Percentiles rank a stretch among this genome's conserved stretches.
These are phyloP conservation scores for Eristalis intricaria DNA, from an alignment of 2,888 invertebrate genomes.

Conservation along the genomic window DNA sequence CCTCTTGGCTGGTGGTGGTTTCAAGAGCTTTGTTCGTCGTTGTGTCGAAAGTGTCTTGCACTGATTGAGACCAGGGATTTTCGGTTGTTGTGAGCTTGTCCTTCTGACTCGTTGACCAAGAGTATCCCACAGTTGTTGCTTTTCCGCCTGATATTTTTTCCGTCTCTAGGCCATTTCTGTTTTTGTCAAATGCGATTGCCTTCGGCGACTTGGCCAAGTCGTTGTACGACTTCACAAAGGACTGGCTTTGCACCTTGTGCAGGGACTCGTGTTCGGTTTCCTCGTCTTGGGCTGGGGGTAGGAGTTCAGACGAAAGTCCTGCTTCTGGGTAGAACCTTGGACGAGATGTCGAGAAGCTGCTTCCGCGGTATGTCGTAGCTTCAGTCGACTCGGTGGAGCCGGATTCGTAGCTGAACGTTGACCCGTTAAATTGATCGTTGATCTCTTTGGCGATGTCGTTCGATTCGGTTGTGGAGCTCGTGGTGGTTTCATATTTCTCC, in stretches of 20 bases:
- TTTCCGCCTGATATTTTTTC: constrained; percentile 33
- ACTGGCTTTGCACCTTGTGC: constrained; percentile 87
- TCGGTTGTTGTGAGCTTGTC: constrained; percentile 3
- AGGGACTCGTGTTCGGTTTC: constrained; percentile 85
- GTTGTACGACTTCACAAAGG: constrained; percentile 85
- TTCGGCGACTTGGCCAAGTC: constrained; percentile 70
- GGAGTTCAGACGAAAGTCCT: constrained; percentile 80
- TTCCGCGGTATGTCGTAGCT: constrained; percentile 50
- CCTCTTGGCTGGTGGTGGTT: neutral
- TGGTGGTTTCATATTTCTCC: constrained; percentile 76
- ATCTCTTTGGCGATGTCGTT: constrained; percentile 82
- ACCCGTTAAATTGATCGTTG: constrained; percentile 80
- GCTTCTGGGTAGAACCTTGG: constrained; percentile 55
- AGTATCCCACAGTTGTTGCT: constrained; percentile 15
- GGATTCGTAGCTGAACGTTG: constrained; percentile 74
- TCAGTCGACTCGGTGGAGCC: constrained; percentile 62
- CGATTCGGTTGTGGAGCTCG: constrained; percentile 78
- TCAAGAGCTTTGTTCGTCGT: neutral
- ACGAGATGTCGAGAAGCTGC: constrained; percentile 25
- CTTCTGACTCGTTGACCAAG: constrained; percentile 11
- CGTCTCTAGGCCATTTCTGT: constrained; percentile 25
- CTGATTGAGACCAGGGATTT: constrained; percentile 18
- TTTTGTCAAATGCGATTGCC: constrained; percentile 36
- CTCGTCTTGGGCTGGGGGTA: constrained; percentile 81
- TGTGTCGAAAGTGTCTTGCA: neutral